Evolutionary conservation across 2,888 invertebrate genomes (phyloP).

Genomic region (Siphlonurus alternatus): DNA sequence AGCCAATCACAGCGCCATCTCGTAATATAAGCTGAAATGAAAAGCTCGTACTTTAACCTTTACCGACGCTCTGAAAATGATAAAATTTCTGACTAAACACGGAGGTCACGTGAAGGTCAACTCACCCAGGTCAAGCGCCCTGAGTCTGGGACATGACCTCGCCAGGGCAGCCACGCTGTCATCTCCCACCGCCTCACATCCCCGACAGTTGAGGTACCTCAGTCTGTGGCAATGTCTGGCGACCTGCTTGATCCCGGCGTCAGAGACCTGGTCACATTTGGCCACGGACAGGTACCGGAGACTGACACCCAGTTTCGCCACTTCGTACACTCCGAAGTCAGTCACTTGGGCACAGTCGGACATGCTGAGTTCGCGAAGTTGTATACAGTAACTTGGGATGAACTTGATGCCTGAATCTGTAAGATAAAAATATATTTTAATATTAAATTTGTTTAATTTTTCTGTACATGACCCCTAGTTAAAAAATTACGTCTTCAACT

Average conservation of each 20-base stretch:
- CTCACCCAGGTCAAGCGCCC: constrained; percentile 69
- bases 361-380: constrained; percentile 70
- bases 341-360: constrained; percentile 81
- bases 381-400: constrained; percentile 74
- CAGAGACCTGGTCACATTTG: constrained; percentile 71
- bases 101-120: too few relatives aligned
- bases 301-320: constrained; percentile 74
- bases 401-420: constrained; percentile 79
- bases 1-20: too few relatives aligned
- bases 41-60: too few relatives aligned
- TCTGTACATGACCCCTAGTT: not conserved
- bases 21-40: too few relatives aligned
- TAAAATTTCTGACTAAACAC: too few relatives aligned
- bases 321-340: constrained; percentile 78
- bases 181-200: constrained; percentile 88
- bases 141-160: constrained; percentile 64
- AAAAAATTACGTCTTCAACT: too few relatives aligned
- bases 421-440: constrained; percentile 19
- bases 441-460: not conserved
- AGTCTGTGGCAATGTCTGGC: constrained; percentile 78
- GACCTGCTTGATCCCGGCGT: constrained; percentile 40
- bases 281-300: constrained; percentile 83
- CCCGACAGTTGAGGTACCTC: constrained; percentile 76
- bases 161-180: constrained; percentile 76
- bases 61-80: too few relatives aligned